Conservation (phyloP, 2,888 invertebrate species). For the Sinelater perroti region DNA sequence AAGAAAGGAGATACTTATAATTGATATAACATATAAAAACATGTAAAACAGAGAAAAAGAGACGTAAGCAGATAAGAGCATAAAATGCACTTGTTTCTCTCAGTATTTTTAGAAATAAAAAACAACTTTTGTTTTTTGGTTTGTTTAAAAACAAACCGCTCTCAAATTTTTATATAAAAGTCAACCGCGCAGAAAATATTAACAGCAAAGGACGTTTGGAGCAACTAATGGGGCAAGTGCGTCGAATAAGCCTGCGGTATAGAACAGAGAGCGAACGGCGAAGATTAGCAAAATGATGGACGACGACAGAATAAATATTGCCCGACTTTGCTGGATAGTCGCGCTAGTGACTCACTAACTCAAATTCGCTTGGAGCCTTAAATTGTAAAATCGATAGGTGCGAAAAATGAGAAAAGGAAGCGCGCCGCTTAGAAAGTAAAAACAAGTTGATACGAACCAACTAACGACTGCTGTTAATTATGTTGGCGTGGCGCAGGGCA, state of each 20-base stretch:
- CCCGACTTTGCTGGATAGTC: constrained; percentile 6
- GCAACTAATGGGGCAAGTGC: constrained; percentile 18
- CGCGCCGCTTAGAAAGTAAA: constrained; percentile 1
- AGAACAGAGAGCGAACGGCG: constrained; percentile 14
- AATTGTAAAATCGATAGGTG: constrained; percentile 7
- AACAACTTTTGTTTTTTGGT: too few species aligned
- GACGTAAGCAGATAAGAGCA: too few species aligned
- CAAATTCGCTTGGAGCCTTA: background rate
- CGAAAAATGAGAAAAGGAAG: too few species aligned
- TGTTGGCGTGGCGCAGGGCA: too few species aligned
- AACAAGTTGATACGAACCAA: background rate
- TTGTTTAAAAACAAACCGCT: constrained; percentile 13
- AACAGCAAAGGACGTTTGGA: constrained; percentile 18
- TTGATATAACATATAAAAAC: too few species aligned
- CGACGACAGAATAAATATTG: constrained; percentile 17
- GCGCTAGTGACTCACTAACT: background rate
- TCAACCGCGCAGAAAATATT: constrained; percentile 15
- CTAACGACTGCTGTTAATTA: background rate
- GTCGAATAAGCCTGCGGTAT: constrained; percentile 6
- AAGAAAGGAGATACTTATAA: too few species aligned
- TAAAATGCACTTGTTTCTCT: too few species aligned
- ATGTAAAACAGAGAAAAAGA: too few species aligned
- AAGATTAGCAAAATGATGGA: constrained; percentile 22
- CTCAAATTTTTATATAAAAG: constrained; percentile 17
- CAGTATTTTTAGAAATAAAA: too few species aligned